Evolutionary conservation across 2,113 vertebrate species (phyloP).

Genomic region (Plecturocebus donacophilus): DNA sequence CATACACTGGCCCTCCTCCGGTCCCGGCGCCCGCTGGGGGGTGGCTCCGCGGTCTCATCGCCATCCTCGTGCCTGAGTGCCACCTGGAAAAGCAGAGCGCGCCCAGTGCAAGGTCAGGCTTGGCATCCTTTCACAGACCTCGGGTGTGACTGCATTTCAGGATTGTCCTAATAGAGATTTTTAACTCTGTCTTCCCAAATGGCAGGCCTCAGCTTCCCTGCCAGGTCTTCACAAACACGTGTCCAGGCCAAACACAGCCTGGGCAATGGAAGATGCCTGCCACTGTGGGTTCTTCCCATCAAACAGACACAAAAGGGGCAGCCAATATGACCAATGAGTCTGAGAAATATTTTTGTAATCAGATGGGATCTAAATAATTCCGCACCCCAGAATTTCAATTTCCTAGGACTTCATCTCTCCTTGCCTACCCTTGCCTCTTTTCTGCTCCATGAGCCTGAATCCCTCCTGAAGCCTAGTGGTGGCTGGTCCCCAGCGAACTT

Average conservation of each 20-base stretch:
- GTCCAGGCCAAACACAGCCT: not conserved
- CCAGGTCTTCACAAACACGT: not conserved
- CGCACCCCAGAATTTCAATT: not conserved
- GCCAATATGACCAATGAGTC: rapidly evolving
- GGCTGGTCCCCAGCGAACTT: not conserved
- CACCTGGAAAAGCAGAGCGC: conserved; percentile 82
- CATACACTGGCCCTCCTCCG: conserved; percentile 92
- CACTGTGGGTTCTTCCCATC: not conserved
- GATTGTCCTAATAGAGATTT: too few species aligned
- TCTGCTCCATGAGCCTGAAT: not conserved
- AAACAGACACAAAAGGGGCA: not conserved
- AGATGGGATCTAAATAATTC: not conserved
- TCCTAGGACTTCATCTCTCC: not conserved
- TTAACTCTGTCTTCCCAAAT: not conserved
- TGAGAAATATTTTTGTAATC: not conserved
- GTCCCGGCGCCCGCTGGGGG: conserved; percentile 88
- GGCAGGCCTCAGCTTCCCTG: not conserved
- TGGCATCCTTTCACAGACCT: not conserved
- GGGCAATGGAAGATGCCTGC: not conserved
- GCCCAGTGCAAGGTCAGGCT: not conserved
- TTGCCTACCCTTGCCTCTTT: not conserved
- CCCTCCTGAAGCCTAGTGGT: not conserved
- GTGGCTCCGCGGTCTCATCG: conserved; percentile 88
- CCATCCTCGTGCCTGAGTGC: conserved; percentile 93
- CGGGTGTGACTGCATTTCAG: not conserved